phyloP scores from a whole-genome alignment of 2,797 vertebrate genomes.

The Arctocebus calabarensis region DNA sequence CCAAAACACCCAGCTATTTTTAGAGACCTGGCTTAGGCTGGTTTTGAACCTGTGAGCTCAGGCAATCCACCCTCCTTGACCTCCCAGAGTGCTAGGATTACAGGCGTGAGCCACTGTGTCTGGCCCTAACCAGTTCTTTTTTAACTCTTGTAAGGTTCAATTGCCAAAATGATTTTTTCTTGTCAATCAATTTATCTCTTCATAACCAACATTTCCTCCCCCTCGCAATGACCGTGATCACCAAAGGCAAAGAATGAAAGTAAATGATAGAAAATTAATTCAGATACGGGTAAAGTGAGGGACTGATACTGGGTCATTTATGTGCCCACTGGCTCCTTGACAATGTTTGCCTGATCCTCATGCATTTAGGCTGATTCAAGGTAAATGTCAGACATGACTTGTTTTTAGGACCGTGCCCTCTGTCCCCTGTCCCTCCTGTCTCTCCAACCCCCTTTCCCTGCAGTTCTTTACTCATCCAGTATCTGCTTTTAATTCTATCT shows the following conservation, averaged over 20 bases:
- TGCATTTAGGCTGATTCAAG: neutral
- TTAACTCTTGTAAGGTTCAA: neutral
- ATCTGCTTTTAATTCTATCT: neutral
- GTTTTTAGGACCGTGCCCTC: neutral
- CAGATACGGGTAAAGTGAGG: neutral
- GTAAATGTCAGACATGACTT: no score
- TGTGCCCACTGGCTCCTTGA: rapidly evolving
- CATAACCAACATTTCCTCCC: neutral
- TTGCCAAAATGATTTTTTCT: neutral
- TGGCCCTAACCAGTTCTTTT: neutral
- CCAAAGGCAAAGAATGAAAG: neutral
- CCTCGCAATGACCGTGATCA: neutral
- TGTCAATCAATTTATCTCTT: neutral
- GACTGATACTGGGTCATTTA: neutral
- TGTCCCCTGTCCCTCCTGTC: neutral
- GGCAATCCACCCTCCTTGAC: no score
- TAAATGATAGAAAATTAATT: neutral
- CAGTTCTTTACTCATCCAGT: neutral
- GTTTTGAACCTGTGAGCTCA: no score
- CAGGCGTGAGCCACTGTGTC: no score
- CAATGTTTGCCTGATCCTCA: neutral
- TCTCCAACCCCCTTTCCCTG: neutral
- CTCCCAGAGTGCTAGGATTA: no score
- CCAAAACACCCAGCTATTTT: no score
- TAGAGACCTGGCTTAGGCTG: no score